Base-by-base conservation (phyloP, 2,888 invertebrate species). In the Agrypnus murinus region DNA sequence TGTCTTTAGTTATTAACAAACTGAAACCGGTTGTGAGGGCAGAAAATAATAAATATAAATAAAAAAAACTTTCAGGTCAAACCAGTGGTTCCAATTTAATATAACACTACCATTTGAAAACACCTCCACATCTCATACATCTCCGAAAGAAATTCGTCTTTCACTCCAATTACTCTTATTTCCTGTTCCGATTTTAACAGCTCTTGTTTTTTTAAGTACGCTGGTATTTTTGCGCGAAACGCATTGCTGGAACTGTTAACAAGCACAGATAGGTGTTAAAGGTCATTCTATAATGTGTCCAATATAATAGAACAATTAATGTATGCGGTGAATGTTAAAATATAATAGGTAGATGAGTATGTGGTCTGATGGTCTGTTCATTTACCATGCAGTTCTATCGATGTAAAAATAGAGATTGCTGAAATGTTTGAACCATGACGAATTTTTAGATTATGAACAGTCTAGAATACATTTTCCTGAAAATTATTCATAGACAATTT, bases 11-110 rank as follows among this genome's bases (percentile, higher is more conserved):
- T 73, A 75, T 78, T 77, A 25, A 79, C 79, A 79, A 77, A 77
- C 75, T 79, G 80, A 78, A 81, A 55, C 81, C 80, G 79, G 80
- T 80, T 77, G 72, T 71, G 78, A 77, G 77, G 78, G 78, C 77
- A 78, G 64, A 48, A 63, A 25, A 25, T 25, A 25, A 25, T 36
- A 73, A n/a, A n/a, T n/a, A n/a, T n/a, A n/a, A n/a, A n/a, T n/a
- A n/a, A n/a, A n/a, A 77, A 79, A 71, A 73, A 78, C 76, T 78
- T 78, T 79, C 79, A 76, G 78, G 73, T n/a, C 77, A 75, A 76
- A 69, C 76, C 74, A n/a, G 25, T 25, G 65, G 70, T 78, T 77
- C 73, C 68, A 72, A 73, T 72, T 80, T 81, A 78, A 75, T 79
- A n/a, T n/a, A n/a, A n/a, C n/a, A 34, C 34, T 48, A 60, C 19